These are phyloP conservation scores for Nematolebias whitei DNA, from an alignment of 2,113 vertebrate genomes.

Conservation along the genomic window DNA sequence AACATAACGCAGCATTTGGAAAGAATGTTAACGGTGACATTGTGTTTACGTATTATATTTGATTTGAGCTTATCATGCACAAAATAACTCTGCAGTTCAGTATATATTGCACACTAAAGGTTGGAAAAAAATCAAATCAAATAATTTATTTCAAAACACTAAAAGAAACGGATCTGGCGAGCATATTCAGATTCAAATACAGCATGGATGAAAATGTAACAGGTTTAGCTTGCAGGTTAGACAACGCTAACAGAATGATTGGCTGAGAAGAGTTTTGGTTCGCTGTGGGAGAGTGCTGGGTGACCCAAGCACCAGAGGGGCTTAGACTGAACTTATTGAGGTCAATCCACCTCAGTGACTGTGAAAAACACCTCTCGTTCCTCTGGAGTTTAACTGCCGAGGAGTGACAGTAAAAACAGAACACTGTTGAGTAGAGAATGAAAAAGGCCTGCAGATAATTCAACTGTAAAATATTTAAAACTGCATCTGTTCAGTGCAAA, in stretches of 20 bases:
- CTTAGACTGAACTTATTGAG: constrained; percentile 50
- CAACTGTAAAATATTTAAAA: not conserved
- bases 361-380: constrained; percentile 41
- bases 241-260: not conserved
- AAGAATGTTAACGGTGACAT: constrained; percentile 3
- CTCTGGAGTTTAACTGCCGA: constrained; percentile 4
- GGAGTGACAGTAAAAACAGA: not conserved
- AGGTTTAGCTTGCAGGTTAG: not conserved
- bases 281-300: not conserved
- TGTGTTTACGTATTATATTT: not conserved
- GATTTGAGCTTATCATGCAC: not conserved
- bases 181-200: not conserved
- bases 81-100: not conserved
- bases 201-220: not conserved
- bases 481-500: not conserved
- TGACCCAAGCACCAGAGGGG: constrained; percentile 15
- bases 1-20: constrained; percentile 9
- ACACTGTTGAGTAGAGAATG: not conserved
- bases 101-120: not conserved
- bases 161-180: not conserved
- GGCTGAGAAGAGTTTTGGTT: constrained; percentile 8
- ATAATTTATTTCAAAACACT: not conserved
- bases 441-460: not conserved
- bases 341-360: constrained; percentile 50
- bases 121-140: not conserved